Evolutionary conservation across 2,113 vertebrate species (phyloP).

Genomic region (cattle (Bos taurus)): ARS-UCD2.0 NC_037334.1:78477001-78477500

Average conservation of each 20-base stretch:
- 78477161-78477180: slow-evolving; percentile 63
- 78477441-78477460: slow-evolving; percentile 83
- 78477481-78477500: background rate
- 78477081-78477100: slow-evolving; percentile 43
- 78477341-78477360: slow-evolving; percentile 89
- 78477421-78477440: slow-evolving; percentile 85
- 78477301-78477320: slow-evolving; percentile 83
- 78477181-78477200: slow-evolving; percentile 61
- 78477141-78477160: slow-evolving; percentile 56
- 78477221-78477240: slow-evolving; percentile 70
- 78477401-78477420: slow-evolving; percentile 88
- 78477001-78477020: background rate
- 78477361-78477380: slow-evolving; percentile 88
- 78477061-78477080: slow-evolving; percentile 35
- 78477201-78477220: slow-evolving; percentile 70
- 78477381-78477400: slow-evolving; percentile 87
- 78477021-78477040: background rate
- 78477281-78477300: slow-evolving; percentile 77
- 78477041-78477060: background rate
- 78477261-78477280: slow-evolving; percentile 80
- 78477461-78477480: slow-evolving; percentile 72
- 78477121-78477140: slow-evolving; percentile 70
- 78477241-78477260: slow-evolving; percentile 81
- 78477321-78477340: slow-evolving; percentile 84
- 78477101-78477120: slow-evolving; percentile 38